A percentile compares a stretch with the other conserved stretches of the same genome.
Evolutionary conservation across 2,113 vertebrate genomes (phyloP).

Genomic region (Acrocephalus kingi): DNA sequence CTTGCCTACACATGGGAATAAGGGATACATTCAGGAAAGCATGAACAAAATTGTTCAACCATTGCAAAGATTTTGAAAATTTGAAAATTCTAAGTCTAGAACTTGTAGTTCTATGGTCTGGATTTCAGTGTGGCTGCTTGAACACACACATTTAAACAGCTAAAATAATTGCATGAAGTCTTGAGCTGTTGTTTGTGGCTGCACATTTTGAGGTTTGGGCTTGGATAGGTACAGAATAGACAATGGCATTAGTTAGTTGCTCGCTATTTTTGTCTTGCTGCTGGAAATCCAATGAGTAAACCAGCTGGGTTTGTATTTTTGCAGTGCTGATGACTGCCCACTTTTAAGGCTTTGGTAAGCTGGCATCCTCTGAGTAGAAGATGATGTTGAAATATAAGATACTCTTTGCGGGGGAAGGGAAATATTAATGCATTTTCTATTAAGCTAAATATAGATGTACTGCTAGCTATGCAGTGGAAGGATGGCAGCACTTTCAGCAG

Average conservation of each 20-base stretch:
- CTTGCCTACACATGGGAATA: background rate
- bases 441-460: background rate
- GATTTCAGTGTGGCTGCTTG: background rate
- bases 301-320: background rate
- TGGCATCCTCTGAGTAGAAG: background rate
- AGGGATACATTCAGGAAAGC: accelerated
- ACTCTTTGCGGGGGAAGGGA: background rate
- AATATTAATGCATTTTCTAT: background rate
- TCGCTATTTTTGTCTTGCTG: background rate
- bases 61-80: background rate
- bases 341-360: background rate
- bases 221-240: background rate
- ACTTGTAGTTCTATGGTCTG: background rate
- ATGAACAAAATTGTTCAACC: background rate
- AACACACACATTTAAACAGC: background rate
- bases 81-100: background rate
- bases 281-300: background rate
- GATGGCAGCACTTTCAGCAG: background rate
- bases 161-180: background rate
- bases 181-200: background rate
- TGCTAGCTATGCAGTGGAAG: background rate
- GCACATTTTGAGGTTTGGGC: background rate
- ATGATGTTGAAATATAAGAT: background rate
- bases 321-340: background rate
- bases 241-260: background rate